Evolutionary conservation across 2,113 vertebrate species (phyloP).

Genomic region (Delphinapterus leucas): DNA sequence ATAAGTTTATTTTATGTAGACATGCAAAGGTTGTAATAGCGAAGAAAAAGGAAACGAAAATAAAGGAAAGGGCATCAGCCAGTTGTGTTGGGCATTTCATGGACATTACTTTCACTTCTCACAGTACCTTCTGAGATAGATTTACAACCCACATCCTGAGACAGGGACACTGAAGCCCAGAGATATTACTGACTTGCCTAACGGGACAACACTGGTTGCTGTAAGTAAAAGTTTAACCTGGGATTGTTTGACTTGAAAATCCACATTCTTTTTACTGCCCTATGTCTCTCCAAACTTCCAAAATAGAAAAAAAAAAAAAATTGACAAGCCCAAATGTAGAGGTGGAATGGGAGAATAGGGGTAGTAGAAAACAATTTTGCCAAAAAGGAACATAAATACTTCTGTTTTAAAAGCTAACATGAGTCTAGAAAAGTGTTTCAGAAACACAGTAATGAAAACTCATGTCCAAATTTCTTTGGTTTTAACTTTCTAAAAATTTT

Average conservation of each 20-base stretch:
- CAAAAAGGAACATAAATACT: slow-evolving; percentile 12
- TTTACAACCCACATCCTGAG: neutral
- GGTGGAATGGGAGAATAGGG: neutral
- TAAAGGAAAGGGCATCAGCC: neutral
- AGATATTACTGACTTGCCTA: neutral
- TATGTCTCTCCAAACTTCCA: neutral
- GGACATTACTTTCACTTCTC: neutral
- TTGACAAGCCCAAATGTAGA: neutral
- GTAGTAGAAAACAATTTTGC: neutral
- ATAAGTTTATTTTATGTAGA: neutral
- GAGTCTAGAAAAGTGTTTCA: neutral
- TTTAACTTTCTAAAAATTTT: neutral
- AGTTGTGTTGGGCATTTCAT: neutral
- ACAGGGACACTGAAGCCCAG: neutral
- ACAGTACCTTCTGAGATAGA: no score
- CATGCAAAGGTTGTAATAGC: neutral
- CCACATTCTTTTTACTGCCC: neutral
- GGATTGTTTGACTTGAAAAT: neutral
- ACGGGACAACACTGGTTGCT: neutral
- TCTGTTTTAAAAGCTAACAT: neutral
- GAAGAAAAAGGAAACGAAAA: neutral
- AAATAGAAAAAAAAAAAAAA: neutral
- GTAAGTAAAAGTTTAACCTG: slow-evolving; percentile 13
- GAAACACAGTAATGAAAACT: neutral
- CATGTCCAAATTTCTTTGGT: neutral